Base-by-base conservation (phyloP, 1,140 invertebrate genomes). In the Drosophila prosaltans region DNA sequence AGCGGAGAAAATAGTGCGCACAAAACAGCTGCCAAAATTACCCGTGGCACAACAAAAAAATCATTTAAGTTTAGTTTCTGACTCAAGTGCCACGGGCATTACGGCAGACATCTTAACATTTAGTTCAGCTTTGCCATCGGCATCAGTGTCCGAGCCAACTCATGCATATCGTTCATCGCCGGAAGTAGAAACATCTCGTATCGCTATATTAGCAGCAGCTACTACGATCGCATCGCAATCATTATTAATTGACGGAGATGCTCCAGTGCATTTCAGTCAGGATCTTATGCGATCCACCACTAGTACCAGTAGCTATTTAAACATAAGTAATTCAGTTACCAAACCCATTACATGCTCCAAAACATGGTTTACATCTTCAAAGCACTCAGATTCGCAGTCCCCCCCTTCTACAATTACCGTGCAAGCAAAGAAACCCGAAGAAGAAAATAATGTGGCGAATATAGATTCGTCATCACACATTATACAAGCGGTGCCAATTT, bases 1-100 rank as follows among this genome's bases (percentile, higher is more conserved):
- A 39, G 16, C 41, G 39, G 80, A 76, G 32, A 80, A 74, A 66
- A 72, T 30, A 30, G 40, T 61, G 64, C 78, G 84, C 4, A 21
- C 74, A n/a, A 89, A 89, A 69, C 85, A 90, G 57, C 77, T 90
- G 1, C 85, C 85, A 26, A 81, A 81, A 65, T 77, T 90, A 67
- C 85, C 85, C 55, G 70, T 43, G 10, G 16, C 61, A 36, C 60
- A 68, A 73, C 28, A n/a, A 2, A 65, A 63, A 54, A 21, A 43
- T 8, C 59, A 55, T 10, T 30, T 54, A 2, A 64, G 43, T 54
- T 59, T 36, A 9, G 28, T 30, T 48, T 24, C 59, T 60, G 60
- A 55, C 30, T 41, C 43, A 69, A 41, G 36, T 16, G n/a, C 51
- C 63, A 11, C 36, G 45, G 28, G 21, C 26, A 51, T 10, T 26